Percentiles rank a stretch among this genome's conserved stretches.
Conservation (phyloP, 2,797 vertebrate species). For the Antennarius maculatus region DNA sequence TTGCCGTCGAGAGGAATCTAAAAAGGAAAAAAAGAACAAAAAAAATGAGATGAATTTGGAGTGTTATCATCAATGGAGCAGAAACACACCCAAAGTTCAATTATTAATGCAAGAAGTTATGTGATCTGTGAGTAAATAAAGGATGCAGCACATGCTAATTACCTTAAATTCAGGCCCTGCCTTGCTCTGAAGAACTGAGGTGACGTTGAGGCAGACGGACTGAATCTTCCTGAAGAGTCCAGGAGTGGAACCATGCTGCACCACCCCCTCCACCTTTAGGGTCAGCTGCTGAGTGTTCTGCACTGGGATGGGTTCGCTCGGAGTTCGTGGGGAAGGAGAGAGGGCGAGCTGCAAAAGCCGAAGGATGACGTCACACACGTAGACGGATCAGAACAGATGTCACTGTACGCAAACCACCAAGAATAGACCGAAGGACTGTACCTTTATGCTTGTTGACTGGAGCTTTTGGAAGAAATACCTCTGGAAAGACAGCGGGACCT, state of each 20-base stretch:
- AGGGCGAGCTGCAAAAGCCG: conserved; percentile 86
- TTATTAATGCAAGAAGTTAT: rapidly evolving
- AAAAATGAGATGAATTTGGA: neutral
- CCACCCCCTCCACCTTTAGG: conserved; percentile 96
- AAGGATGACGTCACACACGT: neutral
- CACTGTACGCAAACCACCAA: neutral
- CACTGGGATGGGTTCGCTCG: conserved; percentile 92
- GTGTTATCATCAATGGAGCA: neutral
- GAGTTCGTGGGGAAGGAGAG: conserved; percentile 93
- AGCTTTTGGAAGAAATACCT: conserved; percentile 99
- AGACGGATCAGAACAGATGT: neutral
- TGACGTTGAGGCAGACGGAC: conserved; percentile 93
- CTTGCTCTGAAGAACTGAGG: conserved; percentile 93
- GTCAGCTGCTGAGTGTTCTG: conserved; percentile 96
- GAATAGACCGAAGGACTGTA: conserved; percentile 54
- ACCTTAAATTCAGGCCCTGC: conserved; percentile 93
- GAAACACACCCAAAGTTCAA: neutral
- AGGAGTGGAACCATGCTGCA: conserved; percentile 94
- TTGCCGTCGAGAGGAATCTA: conserved; percentile 89
- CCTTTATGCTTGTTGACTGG: conserved; percentile 98
- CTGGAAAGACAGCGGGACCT: conserved; percentile 96
- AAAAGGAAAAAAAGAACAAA: conserved; percentile 7
- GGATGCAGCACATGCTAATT: neutral
- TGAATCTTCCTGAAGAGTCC: conserved; percentile 97
- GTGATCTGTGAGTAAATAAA: neutral